A percentile compares a stretch with the other conserved stretches of the same genome.
These are phyloP conservation scores for Caenorhabditis macrosperma DNA, from an alignment of 2,888 invertebrate genomes.

Conservation along the genomic window DNA sequence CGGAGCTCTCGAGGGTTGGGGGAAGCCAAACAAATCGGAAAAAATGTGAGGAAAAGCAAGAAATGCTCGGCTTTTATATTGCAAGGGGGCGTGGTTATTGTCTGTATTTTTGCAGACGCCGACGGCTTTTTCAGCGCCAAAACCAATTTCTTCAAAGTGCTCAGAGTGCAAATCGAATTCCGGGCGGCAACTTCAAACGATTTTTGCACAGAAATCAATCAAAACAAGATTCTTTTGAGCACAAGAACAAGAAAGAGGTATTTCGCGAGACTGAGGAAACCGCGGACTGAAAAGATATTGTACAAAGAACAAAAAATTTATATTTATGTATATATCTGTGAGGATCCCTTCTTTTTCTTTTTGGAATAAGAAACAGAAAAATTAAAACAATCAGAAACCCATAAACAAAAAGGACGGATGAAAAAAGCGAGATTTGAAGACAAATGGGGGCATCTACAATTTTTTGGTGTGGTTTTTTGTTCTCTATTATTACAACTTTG, in stretches of 20 bases:
- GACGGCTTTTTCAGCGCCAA: too few species aligned
- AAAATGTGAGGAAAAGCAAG: background rate
- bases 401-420: constrained; percentile 21
- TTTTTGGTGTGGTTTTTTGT: background rate
- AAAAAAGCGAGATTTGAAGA: background rate
- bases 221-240: constrained; percentile 5
- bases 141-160: too few species aligned
- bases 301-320: constrained; percentile 19
- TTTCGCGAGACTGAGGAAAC: constrained; percentile 21
- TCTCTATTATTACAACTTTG: constrained; percentile 39
- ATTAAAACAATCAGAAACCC: constrained; percentile 48
- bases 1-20: too few species aligned
- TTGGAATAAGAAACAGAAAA: background rate
- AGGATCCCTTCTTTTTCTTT: constrained; percentile 25
- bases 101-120: too few species aligned
- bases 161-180: background rate
- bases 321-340: background rate
- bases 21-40: background rate
- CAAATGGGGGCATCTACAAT: constrained; percentile 7
- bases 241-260: constrained; percentile 3
- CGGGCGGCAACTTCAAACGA: constrained; percentile 40
- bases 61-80: background rate
- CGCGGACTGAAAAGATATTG: background rate
- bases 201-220: background rate
- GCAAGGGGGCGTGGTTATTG: background rate